Percentiles rank a stretch among this genome's conserved stretches.
These are phyloP conservation scores for Athalia cordata DNA, from an alignment of 2,888 invertebrate species.

Conservation along the genomic window DNA sequence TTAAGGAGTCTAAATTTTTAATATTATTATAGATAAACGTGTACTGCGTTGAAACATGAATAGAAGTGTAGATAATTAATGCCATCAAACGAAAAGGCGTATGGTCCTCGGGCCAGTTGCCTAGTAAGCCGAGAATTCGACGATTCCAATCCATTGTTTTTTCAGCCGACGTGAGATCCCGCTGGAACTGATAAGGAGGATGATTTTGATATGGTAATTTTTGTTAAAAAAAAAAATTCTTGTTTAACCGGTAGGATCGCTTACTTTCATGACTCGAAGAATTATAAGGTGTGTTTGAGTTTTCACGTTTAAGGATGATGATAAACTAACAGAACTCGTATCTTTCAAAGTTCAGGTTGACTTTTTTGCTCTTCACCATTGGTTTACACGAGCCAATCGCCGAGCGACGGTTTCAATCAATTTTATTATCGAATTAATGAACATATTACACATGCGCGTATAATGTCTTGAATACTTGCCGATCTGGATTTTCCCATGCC, in stretches of 20 bases:
- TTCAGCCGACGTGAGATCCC: constrained; percentile 46
- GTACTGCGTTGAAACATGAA: constrained; percentile 62
- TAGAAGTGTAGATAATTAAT: constrained; percentile 59
- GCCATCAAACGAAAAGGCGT: constrained; percentile 55
- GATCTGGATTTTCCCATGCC: not conserved
- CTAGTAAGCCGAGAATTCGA: constrained; percentile 56
- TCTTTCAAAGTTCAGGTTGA: not conserved
- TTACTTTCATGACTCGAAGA: constrained; percentile 16
- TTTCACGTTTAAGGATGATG: not conserved
- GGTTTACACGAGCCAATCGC: constrained; percentile 5
- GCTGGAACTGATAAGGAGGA: constrained; percentile 18
- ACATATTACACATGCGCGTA: constrained; percentile 37
- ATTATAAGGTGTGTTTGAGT: not conserved
- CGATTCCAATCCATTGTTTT: constrained; percentile 59
- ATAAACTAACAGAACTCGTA: constrained; percentile 3
- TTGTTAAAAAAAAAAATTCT: too few species aligned
- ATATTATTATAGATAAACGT: constrained; percentile 60
- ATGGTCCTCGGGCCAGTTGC: constrained; percentile 60
- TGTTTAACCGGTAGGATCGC: not conserved
- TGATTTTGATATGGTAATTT: too few species aligned
- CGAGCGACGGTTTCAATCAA: constrained; percentile 16
- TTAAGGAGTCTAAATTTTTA: constrained; percentile 59
- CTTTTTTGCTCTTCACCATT: constrained; percentile 10
- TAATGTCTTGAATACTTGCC: constrained; percentile 1
- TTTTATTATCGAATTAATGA: constrained; percentile 39